Percentiles rank a stretch among this genome's conserved stretches.
Evolutionary conservation across 2,797 vertebrate genomes (phyloP).

Genomic region (Neosilurus hyrtlii): DNA sequence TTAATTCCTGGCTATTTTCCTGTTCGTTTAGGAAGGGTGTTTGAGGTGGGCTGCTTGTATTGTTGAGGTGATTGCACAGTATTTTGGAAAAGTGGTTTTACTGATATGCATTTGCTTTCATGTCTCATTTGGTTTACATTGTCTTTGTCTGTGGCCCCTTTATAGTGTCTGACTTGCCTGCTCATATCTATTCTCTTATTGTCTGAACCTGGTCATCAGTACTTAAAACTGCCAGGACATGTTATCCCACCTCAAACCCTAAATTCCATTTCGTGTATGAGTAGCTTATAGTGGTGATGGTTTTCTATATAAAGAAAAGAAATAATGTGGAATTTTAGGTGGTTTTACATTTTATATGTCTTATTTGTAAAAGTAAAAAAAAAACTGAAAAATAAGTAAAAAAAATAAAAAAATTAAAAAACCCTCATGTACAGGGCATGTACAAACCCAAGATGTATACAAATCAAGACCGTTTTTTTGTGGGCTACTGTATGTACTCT

Average conservation of each 20-base stretch:
- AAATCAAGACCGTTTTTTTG: conserved; percentile 81
- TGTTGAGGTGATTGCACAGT: conserved; percentile 36
- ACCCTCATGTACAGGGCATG: conserved; percentile 86
- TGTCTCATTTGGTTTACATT: conserved; percentile 67
- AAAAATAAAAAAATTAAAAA: conserved; percentile 64
- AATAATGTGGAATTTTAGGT: conserved; percentile 81
- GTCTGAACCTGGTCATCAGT: conserved; percentile 64
- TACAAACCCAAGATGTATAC: conserved; percentile 81
- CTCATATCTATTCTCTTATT: conserved; percentile 60
- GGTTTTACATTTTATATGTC: conserved; percentile 87
- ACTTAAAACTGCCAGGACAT: conserved; percentile 46
- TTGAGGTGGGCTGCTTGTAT: conserved; percentile 31
- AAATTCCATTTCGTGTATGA: conserved; percentile 77
- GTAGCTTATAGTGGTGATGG: conserved; percentile 79
- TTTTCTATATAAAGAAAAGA: conserved; percentile 77
- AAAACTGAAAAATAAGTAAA: conserved; percentile 25
- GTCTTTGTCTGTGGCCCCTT: conserved; percentile 38
- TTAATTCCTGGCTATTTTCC: conserved; percentile 25
- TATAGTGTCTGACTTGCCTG: conserved; percentile 43
- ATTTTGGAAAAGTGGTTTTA: conserved; percentile 44
- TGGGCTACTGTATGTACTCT: conserved; percentile 75
- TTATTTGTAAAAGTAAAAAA: conserved; percentile 85
- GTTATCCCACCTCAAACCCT: conserved; percentile 53
- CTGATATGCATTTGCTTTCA: conserved; percentile 60
- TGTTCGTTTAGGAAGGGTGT: conserved; percentile 10